Evolutionary conservation across 2,113 vertebrate genomes (phyloP).

Genomic region (Chiloscyllium plagiosum): DNA sequence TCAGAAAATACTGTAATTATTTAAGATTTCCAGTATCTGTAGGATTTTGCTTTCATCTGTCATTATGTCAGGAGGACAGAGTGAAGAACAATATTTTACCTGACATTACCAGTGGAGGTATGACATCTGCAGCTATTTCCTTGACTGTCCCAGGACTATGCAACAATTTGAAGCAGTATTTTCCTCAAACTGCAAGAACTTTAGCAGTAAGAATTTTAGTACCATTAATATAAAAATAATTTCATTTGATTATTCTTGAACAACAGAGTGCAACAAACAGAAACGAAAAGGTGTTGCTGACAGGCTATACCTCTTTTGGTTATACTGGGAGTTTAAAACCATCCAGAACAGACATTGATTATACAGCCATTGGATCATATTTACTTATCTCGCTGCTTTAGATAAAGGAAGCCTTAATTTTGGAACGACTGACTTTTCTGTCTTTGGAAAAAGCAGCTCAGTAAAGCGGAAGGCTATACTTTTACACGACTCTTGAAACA

Average conservation of each 20-base stretch:
- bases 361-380: background rate
- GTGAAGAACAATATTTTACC: background rate
- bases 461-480: background rate
- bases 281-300: background rate
- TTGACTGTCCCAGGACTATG: background rate
- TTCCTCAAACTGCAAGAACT: background rate
- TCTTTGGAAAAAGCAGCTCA: background rate
- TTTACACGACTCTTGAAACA: background rate
- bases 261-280: background rate
- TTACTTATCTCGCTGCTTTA: background rate
- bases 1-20: background rate
- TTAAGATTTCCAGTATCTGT: background rate
- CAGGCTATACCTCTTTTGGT: background rate
- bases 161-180: background rate
- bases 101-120: background rate
- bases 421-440: background rate
- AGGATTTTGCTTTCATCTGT: background rate
- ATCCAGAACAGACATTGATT: slow-evolving; percentile 2
- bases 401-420: background rate
- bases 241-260: background rate
- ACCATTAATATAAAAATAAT: background rate
- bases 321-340: background rate
- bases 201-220: background rate
- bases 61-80: background rate
- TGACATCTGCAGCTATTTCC: background rate